Percentiles rank a stretch among this genome's conserved stretches.
Conservation (phyloP, 1,140 invertebrate species). For the Drosophila nannoptera region DNA sequence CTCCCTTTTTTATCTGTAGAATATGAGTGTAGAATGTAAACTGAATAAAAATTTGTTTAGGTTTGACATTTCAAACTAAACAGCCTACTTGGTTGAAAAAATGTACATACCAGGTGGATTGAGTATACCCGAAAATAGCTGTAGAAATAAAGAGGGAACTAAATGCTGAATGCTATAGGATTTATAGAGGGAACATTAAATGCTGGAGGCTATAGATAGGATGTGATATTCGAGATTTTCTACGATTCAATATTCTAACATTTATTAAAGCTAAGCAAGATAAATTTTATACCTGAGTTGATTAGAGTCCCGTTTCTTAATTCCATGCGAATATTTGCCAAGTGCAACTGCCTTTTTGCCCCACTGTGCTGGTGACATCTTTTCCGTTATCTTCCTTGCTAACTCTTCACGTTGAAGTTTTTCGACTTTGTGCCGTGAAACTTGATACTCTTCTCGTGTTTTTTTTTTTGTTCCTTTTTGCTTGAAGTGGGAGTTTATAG, state of each 20-base stretch:
- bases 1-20: conserved; percentile 2
- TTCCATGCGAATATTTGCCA: too few species aligned
- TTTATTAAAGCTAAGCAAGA: too few species aligned
- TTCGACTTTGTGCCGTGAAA: conserved; percentile 23
- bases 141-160: too few species aligned
- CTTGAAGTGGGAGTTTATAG: conserved; percentile 13
- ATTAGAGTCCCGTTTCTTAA: too few species aligned
- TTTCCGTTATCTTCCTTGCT: conserved; percentile 26
- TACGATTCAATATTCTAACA: too few species aligned
- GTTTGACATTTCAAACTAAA: conserved; percentile 19
- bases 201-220: too few species aligned
- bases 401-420: not conserved
- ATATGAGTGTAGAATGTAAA: conserved; percentile 32
- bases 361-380: conserved; percentile 28
- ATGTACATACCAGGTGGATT: not conserved
- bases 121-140: not conserved
- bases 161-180: too few species aligned
- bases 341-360: not conserved
- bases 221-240: too few species aligned
- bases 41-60: conserved; percentile 59
- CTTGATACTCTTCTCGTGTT: conserved; percentile 17
- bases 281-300: too few species aligned
- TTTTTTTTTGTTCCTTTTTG: not conserved
- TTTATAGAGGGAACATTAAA: too few species aligned
- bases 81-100: not conserved